Evolutionary conservation across 1,140 invertebrate species (phyloP), one percentile per base, ranked within the genome.

Genomic region (Triops longicaudatus): DNA sequence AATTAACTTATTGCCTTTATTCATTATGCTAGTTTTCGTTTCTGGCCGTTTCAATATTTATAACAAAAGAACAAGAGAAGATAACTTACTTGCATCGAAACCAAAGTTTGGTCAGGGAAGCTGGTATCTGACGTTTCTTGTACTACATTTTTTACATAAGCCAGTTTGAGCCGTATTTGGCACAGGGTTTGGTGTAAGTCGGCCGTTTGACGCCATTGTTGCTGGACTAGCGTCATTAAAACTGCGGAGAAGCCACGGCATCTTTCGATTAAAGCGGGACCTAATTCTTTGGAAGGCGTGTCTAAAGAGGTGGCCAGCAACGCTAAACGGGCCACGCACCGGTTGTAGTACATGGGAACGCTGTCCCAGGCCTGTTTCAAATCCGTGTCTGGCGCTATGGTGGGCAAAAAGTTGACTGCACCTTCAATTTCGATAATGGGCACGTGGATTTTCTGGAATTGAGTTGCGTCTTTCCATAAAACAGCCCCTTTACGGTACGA

Each of bases 241-340:
- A 28, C 41, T 0, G 87, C 86, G 0, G 90, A 86, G 82, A 91
- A 95, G 71, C 96, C 96, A 84, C 90, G 90, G 79, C 93, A 92
- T 75, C 94, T 87, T 77, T 96, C 92, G 73, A 94, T 89, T 79
- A 93, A 92, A 50, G 89, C 89, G 0, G 90, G 83, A 11, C 92
- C 92, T 37, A 98, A 83, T 81, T 97, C 94, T 79, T 90, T 88
- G 42, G 91, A 89, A 0, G 91, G 91, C 3, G 86, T 86, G 43
- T 87, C 78, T 80, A 93, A 82, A 22, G 89, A 85, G 73, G 85
- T 86, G 26, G 89, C 87, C 9, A 97, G 85, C 1, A 90, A 85
- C 71, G 90, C 87, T 75, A 90, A 85, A 73, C 91, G 86, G 26
- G 90, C 88, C 11, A 94, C 85, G 73, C 90, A 91, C 80, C 89